These are phyloP conservation scores for Python bivittatus DNA, from an alignment of 2,113 vertebrate species.

Conservation along the genomic window DNA sequence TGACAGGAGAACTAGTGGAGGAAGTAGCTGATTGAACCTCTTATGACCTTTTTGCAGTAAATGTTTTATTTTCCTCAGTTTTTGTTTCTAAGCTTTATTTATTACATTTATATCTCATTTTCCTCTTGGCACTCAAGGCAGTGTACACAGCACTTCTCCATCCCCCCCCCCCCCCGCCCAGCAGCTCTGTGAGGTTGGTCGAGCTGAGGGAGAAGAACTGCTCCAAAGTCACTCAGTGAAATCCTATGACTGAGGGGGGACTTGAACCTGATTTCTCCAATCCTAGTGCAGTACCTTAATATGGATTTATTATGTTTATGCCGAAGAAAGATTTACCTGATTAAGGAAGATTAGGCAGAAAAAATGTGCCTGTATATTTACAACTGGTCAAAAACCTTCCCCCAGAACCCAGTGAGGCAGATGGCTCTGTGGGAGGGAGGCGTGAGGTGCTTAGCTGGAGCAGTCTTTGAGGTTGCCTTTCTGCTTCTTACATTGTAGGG, in stretches of 20 bases:
- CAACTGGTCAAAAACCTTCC: background rate
- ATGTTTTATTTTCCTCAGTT: background rate
- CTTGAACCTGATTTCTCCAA: too few relatives aligned
- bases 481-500: background rate
- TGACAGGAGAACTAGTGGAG: fast-evolving
- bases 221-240: background rate
- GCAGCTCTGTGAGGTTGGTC: background rate
- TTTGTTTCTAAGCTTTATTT: background rate
- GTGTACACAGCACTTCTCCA: background rate
- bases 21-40: background rate
- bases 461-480: background rate
- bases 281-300: too few relatives aligned
- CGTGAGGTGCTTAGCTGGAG: background rate
- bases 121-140: background rate
- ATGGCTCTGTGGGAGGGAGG: background rate
- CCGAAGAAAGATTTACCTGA: background rate
- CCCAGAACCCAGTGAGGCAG: background rate
- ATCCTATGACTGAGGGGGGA: too few relatives aligned
- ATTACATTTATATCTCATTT: background rate
- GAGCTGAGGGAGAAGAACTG: background rate
- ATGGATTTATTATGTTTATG: background rate
- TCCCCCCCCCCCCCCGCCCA: fast-evolving
- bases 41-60: background rate
- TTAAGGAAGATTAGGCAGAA: background rate
- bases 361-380: background rate